Base-by-base conservation (phyloP, 2,113 vertebrate species). In the Mastomys coucha region DNA sequence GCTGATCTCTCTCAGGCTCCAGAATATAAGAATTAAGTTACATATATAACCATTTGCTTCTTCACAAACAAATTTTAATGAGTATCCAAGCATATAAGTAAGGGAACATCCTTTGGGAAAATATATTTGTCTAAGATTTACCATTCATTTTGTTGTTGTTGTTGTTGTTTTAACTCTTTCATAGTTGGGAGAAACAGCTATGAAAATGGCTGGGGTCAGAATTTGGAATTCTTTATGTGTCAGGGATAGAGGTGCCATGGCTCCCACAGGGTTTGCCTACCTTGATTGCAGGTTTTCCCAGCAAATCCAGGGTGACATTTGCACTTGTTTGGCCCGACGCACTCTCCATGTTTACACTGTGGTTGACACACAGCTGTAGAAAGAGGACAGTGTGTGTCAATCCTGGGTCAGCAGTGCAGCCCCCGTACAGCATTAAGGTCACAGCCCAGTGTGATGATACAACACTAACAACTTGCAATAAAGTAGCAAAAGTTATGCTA, bases 201-300 rank as follows among this genome's bases (percentile, higher is more conserved):
- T n/a, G 28, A 16, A 78, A 72, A 63, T 7, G 28, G n/a, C 65
- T 72, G 56, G 67, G 24, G 11, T 22, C 45, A 26, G 65, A 49
- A 49, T 24, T 51, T 28, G 17, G 58, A n/a, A 49, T 17, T 20
- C 69, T 6, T 49, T 17, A 63, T 39, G 49, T 36, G 45, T 22
- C 1, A 1, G 63, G 63, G 72, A 91, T 1, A 65, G 51, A 93
- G 36, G 1, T 19, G 89, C 77, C 0, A 42, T 0, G 49, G 75
- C 11, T n/a, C 26, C 26, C 92, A 65, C 39, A 69, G 58, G 14
- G 14, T 33, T 63, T 92, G 88, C 99, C 98, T 99, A 99, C 99
- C 99, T 99, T 99, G 99, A 97, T 99, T 99, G 98, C 99, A 99
- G 97, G 99, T 99, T 98, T 99, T 99, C 89, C 99, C 99, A 0